Evolutionary conservation across 1,140 invertebrate genomes (phyloP).

Genomic region (Drosophila tani): DNA sequence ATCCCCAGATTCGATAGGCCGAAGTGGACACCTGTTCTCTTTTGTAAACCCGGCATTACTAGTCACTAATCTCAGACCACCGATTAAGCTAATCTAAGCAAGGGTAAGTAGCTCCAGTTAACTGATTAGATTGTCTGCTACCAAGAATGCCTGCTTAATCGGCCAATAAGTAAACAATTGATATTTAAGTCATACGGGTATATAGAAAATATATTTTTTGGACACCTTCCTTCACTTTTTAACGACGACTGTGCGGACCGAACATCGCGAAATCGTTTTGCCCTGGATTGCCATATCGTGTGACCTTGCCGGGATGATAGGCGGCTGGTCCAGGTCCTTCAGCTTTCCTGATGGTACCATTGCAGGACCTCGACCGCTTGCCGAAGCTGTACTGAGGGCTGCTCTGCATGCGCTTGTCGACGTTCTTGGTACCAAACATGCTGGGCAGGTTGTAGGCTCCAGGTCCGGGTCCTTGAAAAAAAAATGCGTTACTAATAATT

Average conservation of each 20-base stretch:
- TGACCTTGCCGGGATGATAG: slow-evolving; percentile 20
- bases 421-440: slow-evolving; percentile 12
- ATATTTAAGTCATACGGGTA: background rate
- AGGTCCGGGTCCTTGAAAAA: slow-evolving; percentile 36
- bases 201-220: background rate
- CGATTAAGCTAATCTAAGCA: slow-evolving; percentile 30
- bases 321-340: slow-evolving; percentile 40
- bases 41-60: background rate
- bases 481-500: background rate
- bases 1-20: too few species aligned
- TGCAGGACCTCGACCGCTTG: slow-evolving; percentile 5
- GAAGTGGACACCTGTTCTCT: slow-evolving; percentile 29
- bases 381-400: slow-evolving; percentile 38
- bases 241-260: slow-evolving; percentile 13
- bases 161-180: background rate
- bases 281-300: slow-evolving; percentile 18
- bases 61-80: slow-evolving; percentile 2
- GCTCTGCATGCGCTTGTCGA: slow-evolving; percentile 9
- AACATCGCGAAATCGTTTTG: slow-evolving; percentile 7
- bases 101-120: slow-evolving; percentile 1
- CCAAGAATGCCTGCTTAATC: background rate
- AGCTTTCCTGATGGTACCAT: background rate
- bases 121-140: slow-evolving; percentile 15
- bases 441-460: slow-evolving; percentile 46
- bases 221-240: background rate